Evolutionary conservation across 2,113 vertebrate species (phyloP).

Genomic region (Callithrix jacchus): DNA sequence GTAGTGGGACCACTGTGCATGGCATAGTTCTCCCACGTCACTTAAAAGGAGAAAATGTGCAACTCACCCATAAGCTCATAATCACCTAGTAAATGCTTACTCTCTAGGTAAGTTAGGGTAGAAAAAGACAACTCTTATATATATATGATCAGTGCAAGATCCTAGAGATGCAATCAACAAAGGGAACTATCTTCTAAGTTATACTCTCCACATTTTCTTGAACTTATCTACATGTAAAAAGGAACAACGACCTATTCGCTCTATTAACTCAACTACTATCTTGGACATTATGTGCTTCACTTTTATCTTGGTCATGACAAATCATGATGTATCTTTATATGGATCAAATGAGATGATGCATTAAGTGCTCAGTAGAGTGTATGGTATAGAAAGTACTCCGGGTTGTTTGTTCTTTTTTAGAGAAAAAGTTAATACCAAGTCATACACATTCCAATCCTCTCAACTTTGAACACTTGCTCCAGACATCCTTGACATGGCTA

Average conservation of each 20-base stretch:
- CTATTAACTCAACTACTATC: not conserved
- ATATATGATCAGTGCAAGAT: not conserved
- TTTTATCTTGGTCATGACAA: conserved; percentile 31
- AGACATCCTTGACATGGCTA: not conserved
- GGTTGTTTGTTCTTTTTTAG: not conserved
- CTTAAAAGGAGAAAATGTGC: not conserved
- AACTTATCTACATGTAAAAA: not conserved
- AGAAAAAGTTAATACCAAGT: conserved; percentile 19
- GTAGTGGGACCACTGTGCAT: not conserved
- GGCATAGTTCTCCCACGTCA: not conserved
- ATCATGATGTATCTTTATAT: not conserved
- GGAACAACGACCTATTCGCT: not conserved
- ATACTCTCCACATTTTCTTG: not conserved
- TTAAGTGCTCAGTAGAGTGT: not conserved
- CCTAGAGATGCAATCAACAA: not conserved
- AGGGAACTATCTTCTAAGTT: conserved; percentile 11
- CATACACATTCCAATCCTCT: not conserved
- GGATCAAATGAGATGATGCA: conserved; percentile 37
- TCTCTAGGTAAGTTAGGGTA: not conserved
- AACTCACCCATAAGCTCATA: not conserved
- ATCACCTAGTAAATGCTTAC: conserved; percentile 27
- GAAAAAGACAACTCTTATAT: conserved; percentile 5
- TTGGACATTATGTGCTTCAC: not conserved
- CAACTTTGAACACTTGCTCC: conserved; percentile 21
- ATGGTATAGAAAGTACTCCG: not conserved